Percentiles rank a stretch among this genome's conserved stretches.
Evolutionary conservation across 2,888 invertebrate genomes (phyloP).

Genomic region (Drosophila putrida): DNA sequence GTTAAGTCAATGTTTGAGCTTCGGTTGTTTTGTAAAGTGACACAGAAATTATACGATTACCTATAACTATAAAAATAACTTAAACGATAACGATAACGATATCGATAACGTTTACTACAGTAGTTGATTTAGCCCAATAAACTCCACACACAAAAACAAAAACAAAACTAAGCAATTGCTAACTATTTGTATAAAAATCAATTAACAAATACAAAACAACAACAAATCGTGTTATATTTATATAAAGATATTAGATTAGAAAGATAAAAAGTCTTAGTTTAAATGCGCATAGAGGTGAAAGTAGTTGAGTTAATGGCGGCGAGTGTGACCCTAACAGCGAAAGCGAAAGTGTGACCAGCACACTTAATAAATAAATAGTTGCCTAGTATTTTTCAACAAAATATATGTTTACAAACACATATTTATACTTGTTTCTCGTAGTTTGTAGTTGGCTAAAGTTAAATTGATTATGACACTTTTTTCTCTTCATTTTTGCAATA

Average conservation of each 20-base stretch:
- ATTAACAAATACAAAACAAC: conserved; percentile 27
- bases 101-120: conserved; percentile 25
- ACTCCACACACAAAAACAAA: conserved; percentile 23
- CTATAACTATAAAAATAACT: conserved; percentile 35
- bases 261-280: conserved; percentile 29
- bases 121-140: conserved; percentile 43
- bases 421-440: conserved; percentile 27
- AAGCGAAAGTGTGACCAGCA: conserved; percentile 30
- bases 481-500: conserved; percentile 37
- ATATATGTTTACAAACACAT: neutral
- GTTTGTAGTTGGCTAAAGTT: conserved; percentile 48
- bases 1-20: conserved; percentile 79
- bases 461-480: neutral
- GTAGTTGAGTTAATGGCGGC: conserved; percentile 47
- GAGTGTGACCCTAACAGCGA: conserved; percentile 29
- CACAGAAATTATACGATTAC: conserved; percentile 54
- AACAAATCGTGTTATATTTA: conserved; percentile 69
- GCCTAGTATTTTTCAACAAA: conserved; percentile 44
- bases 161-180: conserved; percentile 70
- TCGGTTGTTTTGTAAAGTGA: conserved; percentile 77
- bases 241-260: conserved; percentile 47
- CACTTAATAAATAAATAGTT: conserved; percentile 5
- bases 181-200: conserved; percentile 59
- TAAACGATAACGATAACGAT: conserved; percentile 36
- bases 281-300: conserved; percentile 74